Conservation (phyloP, 1,140 invertebrate genomes). For the Drosophila teissieri region DNA sequence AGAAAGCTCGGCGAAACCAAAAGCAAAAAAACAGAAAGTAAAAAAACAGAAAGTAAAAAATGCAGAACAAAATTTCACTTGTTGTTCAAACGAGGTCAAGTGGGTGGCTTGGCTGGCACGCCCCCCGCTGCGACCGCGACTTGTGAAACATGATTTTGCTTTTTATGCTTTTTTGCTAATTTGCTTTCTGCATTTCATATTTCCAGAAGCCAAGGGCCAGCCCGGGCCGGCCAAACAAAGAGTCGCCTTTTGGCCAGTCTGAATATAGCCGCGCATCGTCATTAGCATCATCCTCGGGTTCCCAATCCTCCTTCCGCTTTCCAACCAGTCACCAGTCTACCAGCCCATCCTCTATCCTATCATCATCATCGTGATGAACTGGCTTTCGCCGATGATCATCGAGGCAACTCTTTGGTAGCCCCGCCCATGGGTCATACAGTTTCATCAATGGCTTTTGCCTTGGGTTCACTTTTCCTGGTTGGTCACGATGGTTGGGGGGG, state of each 20-base stretch:
- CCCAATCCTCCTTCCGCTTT: not conserved
- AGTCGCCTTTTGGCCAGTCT: constrained; percentile 20
- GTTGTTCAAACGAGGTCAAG: constrained; percentile 78
- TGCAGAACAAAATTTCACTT: constrained; percentile 64
- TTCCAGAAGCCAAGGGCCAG: constrained; percentile 60
- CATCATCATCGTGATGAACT: constrained; percentile 6
- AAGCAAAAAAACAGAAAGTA: no score
- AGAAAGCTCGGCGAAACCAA: constrained; percentile 1
- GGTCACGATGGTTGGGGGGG: not conserved
- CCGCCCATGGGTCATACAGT: constrained; percentile 20
- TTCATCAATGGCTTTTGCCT: constrained; percentile 45
- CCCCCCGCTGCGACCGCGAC: constrained; percentile 42
- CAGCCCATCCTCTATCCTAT: not conserved
- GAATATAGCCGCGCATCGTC: constrained; percentile 24
- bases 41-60: constrained; percentile 13
- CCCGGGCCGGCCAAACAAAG: constrained; percentile 31
- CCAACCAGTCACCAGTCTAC: not conserved
- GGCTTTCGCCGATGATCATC: constrained; percentile 12
- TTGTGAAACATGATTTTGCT: constrained; percentile 82
- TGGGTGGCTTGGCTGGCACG: constrained; percentile 55
- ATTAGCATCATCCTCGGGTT: constrained; percentile 21
- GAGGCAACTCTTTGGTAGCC: constrained; percentile 30
- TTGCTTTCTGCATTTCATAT: constrained; percentile 74
- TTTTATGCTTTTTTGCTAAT: constrained; percentile 78
- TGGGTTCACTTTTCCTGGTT: constrained; percentile 29